Percentiles rank a stretch among this genome's conserved stretches.
These are phyloP conservation scores for Sebastolobus altivelis DNA, from an alignment of 2,797 vertebrate genomes.

Conservation along the genomic window DNA sequence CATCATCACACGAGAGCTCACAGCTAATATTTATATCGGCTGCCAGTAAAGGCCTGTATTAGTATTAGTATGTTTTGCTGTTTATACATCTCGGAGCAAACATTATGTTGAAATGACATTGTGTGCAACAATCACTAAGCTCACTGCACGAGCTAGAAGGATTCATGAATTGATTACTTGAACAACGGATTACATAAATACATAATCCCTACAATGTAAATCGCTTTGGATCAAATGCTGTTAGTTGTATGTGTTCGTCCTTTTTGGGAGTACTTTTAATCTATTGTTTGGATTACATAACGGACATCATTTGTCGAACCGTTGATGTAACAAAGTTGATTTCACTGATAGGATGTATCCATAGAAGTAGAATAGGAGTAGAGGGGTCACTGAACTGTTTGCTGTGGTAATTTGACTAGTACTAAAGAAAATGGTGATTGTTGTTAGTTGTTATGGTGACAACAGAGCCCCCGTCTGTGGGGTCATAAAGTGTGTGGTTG, in stretches of 20 bases:
- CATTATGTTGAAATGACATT: not conserved
- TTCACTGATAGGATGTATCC: not conserved
- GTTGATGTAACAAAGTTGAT: not conserved
- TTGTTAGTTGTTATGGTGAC: too few species aligned
- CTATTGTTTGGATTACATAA: conserved; percentile 1
- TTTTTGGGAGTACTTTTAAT: not conserved
- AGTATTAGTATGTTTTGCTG: not conserved
- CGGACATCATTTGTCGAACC: not conserved
- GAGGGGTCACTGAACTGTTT: too few species aligned
- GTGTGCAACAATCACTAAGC: not conserved
- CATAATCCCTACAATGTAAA: not conserved
- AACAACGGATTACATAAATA: conserved; percentile 1
- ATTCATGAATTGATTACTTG: not conserved
- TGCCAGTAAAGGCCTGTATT: conserved; percentile 2
- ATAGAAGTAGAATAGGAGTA: too few species aligned
- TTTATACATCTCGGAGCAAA: not conserved
- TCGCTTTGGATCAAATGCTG: not conserved
- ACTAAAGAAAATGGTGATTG: too few species aligned
- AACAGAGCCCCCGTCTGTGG: too few species aligned
- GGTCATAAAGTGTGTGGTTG: too few species aligned
- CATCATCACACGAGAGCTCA: conserved; percentile 29
- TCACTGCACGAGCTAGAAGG: not conserved
- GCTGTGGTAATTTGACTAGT: too few species aligned
- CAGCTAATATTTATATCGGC: conserved; percentile 8
- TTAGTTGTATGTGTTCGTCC: not conserved